Conservation (phyloP, 2,888 invertebrate species). For the Imbricaverruca yamaguchii region DNA sequence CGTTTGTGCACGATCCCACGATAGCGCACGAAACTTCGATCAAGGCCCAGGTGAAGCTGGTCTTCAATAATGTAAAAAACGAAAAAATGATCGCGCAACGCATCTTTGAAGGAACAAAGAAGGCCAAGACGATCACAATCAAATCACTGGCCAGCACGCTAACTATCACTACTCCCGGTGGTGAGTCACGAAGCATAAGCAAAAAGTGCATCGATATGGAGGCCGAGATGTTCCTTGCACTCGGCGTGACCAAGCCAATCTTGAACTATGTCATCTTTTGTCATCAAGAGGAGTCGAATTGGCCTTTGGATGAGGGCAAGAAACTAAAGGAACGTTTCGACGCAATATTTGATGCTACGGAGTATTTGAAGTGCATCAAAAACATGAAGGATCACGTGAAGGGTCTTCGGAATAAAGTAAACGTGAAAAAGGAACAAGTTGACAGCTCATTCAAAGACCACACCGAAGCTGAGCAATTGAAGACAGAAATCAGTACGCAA, state of each 20-base stretch:
- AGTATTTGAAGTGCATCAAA: constrained; percentile 85
- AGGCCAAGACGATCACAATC: constrained; percentile 49
- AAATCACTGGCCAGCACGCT: constrained; percentile 61
- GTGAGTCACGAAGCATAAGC: constrained; percentile 30
- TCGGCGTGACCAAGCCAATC: constrained; percentile 89
- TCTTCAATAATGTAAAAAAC: constrained; percentile 19
- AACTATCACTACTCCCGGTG: constrained; percentile 38
- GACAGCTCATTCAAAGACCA: constrained; percentile 20
- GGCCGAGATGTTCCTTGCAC: constrained; percentile 56
- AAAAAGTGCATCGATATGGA: constrained; percentile 63
- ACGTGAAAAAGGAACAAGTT: constrained; percentile 26
- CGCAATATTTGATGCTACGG: constrained; percentile 91
- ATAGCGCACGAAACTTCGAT: constrained; percentile 54
- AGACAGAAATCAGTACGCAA: constrained; percentile 9
- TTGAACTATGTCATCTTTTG: constrained; percentile 96
- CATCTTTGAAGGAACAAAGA: constrained; percentile 54
- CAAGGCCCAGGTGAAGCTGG: constrained; percentile 42
- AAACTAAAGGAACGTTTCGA: constrained; percentile 93
- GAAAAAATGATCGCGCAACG: constrained; percentile 19
- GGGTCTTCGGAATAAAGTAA: constrained; percentile 25
- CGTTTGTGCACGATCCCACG: constrained; percentile 89
- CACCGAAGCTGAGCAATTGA: constrained; percentile 23
- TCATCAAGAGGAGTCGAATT: constrained; percentile 95
- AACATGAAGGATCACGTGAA: constrained; percentile 46
- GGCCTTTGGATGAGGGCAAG: constrained; percentile 92